Conservation (phyloP, 2,797 vertebrate species). For the Hypotaenidia okinawae region DNA sequence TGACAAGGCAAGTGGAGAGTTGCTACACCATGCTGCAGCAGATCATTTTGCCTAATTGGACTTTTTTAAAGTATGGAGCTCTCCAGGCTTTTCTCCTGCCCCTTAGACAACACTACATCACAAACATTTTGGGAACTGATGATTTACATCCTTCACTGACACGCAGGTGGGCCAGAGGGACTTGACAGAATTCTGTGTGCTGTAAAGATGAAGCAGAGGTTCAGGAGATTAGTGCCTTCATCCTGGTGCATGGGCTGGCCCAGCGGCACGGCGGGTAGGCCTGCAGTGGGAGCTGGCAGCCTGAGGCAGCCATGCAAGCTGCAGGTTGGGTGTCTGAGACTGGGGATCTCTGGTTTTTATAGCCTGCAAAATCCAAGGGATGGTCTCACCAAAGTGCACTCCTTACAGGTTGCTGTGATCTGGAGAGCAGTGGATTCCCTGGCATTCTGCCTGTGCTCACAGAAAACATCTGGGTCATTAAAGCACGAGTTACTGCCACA, state of each 20-base stretch:
- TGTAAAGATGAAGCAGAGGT: neutral
- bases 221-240: neutral
- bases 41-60: neutral
- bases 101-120: neutral
- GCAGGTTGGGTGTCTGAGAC: fast-evolving
- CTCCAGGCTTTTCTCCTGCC: neutral
- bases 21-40: neutral
- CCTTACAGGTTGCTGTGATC: neutral
- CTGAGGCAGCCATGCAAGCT: neutral
- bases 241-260: neutral
- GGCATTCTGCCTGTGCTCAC: neutral
- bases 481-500: neutral
- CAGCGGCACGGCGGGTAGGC: neutral
- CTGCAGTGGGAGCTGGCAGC: neutral
- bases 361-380: neutral
- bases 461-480: neutral
- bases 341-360: neutral
- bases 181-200: neutral
- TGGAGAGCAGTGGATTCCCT: neutral
- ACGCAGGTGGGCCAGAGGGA: neutral
- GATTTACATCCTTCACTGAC: neutral
- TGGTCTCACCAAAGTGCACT: neutral
- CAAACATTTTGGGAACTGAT: neutral
- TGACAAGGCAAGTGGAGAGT: neutral
- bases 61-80: neutral